Conservation (phyloP, 2,888 invertebrate genomes). For the Microctonus brassicae region DNA sequence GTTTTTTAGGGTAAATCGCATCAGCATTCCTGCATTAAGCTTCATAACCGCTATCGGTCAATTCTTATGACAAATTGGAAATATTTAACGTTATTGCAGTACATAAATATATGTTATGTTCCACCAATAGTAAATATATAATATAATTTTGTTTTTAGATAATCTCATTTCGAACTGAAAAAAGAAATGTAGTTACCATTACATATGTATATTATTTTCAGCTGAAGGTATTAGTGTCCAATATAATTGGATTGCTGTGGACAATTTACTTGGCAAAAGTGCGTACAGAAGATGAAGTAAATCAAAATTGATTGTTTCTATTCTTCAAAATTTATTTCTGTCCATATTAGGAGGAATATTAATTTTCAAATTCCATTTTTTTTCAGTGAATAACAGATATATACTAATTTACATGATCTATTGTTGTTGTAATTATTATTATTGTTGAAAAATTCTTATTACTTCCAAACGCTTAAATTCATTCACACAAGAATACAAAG, state of each 20-base stretch:
- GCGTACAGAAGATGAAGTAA: conserved; percentile 72
- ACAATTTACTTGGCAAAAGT: conserved; percentile 81
- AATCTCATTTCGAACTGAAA: too few species aligned
- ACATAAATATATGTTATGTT: conserved; percentile 81
- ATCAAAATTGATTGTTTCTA: conserved; percentile 4
- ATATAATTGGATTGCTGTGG: conserved; percentile 85
- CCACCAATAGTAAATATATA: conserved; percentile 80
- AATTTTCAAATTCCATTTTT: conserved; percentile 22
- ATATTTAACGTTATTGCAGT: conserved; percentile 81
- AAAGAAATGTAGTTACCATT: too few species aligned
- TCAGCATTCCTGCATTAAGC: conserved; percentile 74
- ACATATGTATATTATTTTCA: conserved; percentile 68
- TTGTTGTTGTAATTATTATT: not conserved
- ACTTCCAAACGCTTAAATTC: conserved; percentile 59
- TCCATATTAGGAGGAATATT: not conserved
- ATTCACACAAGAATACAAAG: conserved; percentile 69
- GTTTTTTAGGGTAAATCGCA: conserved; percentile 77
- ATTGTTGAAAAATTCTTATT: conserved; percentile 10
- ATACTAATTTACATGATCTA: not conserved
- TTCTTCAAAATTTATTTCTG: not conserved
- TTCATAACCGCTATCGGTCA: conserved; percentile 76
- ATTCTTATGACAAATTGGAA: conserved; percentile 82
- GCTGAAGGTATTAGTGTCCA: conserved; percentile 82
- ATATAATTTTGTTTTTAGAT: not conserved
- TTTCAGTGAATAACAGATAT: conserved; percentile 4